Evolutionary conservation across 2,113 vertebrate genomes (phyloP).

Genomic region (Tamias sibiricus): DNA sequence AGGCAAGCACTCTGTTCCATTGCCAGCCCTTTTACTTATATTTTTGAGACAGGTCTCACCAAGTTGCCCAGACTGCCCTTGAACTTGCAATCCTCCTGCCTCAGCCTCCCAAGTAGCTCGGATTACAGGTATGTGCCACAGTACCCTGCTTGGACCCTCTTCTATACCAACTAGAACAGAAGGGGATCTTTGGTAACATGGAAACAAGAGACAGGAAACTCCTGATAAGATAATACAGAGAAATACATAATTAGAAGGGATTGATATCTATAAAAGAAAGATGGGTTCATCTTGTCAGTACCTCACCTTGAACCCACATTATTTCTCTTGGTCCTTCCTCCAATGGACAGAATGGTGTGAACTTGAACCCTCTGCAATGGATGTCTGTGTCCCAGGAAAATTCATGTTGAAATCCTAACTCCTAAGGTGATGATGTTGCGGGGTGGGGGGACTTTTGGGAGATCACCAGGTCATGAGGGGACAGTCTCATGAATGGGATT

Average conservation of each 20-base stretch:
- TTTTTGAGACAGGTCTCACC: too few relatives aligned
- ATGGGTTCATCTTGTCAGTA: neutral
- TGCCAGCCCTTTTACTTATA: too few relatives aligned
- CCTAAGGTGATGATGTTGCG: neutral
- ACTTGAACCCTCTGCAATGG: neutral
- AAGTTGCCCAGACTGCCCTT: too few relatives aligned
- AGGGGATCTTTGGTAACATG: neutral
- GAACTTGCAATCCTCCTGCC: too few relatives aligned
- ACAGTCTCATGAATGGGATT: neutral
- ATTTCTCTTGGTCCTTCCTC: neutral
- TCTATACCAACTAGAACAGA: conserved; percentile 9
- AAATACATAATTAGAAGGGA: neutral
- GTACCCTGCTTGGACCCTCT: neutral
- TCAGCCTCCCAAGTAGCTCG: too few relatives aligned
- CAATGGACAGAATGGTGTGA: neutral
- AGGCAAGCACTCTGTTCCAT: too few relatives aligned
- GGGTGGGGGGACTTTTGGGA: neutral
- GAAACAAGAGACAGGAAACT: neutral
- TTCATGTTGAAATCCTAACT: neutral
- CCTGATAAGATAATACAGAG: neutral
- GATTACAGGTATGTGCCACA: too few relatives aligned
- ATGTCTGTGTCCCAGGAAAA: neutral
- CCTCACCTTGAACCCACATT: neutral
- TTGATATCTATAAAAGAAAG: neutral
- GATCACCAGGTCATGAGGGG: neutral